phyloP scores from a whole-genome alignment of 2,113 vertebrate species.

The Sapajus apella region DNA sequence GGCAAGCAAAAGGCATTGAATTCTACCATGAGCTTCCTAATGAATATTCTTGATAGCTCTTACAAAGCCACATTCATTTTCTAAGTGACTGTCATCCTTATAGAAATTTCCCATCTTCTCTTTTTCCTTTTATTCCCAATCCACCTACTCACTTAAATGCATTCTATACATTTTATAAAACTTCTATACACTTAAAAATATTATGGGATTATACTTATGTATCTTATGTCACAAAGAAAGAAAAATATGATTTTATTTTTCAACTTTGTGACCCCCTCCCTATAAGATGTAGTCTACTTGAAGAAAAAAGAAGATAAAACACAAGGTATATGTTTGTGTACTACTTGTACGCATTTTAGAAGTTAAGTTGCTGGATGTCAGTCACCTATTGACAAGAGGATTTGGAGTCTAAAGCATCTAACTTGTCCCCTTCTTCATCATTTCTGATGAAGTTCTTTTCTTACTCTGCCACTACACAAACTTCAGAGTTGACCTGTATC shows the following conservation, averaged over 20 bases:
- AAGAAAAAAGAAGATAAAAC: background rate
- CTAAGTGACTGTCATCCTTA: background rate
- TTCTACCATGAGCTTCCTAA: conserved; percentile 8
- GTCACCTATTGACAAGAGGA: background rate
- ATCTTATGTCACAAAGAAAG: background rate
- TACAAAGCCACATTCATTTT: conserved; percentile 13
- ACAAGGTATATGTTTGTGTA: background rate
- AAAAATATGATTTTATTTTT: conserved; percentile 8
- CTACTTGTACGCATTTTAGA: background rate
- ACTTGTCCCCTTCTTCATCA: background rate
- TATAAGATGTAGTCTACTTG: background rate
- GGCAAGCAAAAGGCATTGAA: background rate
- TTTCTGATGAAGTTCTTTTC: background rate
- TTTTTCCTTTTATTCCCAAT: background rate
- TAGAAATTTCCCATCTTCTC: background rate
- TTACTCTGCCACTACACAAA: background rate
- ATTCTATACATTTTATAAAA: conserved; percentile 5
- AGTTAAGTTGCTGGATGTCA: background rate
- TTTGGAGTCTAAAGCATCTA: background rate
- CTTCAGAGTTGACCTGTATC: background rate
- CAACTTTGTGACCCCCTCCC: background rate
- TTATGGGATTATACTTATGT: background rate
- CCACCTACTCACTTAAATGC: background rate
- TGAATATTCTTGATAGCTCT: background rate
- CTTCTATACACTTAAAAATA: background rate